Conservation (phyloP, 2,888 invertebrate species). For the Leuctra nigra region DNA sequence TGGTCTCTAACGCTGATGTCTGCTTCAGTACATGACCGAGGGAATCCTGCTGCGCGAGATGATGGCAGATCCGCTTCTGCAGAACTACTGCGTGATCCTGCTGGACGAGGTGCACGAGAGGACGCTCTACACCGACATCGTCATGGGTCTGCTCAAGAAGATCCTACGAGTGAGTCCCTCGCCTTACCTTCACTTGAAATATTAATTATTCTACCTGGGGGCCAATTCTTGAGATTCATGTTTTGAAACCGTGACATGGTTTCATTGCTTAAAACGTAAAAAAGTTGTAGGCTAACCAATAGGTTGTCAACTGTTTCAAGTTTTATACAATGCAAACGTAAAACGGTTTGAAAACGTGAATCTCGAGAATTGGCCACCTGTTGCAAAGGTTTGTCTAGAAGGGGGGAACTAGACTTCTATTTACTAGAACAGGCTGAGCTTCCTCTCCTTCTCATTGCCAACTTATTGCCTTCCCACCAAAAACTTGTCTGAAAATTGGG, state of each 20-base stretch:
- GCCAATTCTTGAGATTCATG: too few relatives aligned
- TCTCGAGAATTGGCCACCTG: neutral
- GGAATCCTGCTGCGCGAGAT: slow-evolving; percentile 91
- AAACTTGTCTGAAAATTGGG: too few relatives aligned
- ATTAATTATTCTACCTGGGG: neutral
- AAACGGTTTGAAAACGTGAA: too few relatives aligned
- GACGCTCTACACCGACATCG: slow-evolving; percentile 84
- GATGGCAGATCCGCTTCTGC: slow-evolving; percentile 87
- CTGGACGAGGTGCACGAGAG: slow-evolving; percentile 96
- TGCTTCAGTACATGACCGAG: slow-evolving; percentile 85
- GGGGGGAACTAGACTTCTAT: neutral
- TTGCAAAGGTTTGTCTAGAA: neutral
- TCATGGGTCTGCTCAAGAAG: slow-evolving; percentile 91
- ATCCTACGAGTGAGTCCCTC: slow-evolving; percentile 59
- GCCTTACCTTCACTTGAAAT: neutral
- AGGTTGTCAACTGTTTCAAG: too few relatives aligned
- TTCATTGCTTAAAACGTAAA: too few relatives aligned
- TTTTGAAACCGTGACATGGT: too few relatives aligned
- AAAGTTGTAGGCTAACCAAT: too few relatives aligned
- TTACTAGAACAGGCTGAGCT: too few relatives aligned
- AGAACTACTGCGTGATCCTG: slow-evolving; percentile 80
- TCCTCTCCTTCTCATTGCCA: too few relatives aligned
- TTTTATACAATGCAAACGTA: too few relatives aligned
- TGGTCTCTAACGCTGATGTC: too few relatives aligned
- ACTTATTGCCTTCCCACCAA: too few relatives aligned